phyloP scores from a whole-genome alignment of 2,113 vertebrate species.

The Martes martes region DNA sequence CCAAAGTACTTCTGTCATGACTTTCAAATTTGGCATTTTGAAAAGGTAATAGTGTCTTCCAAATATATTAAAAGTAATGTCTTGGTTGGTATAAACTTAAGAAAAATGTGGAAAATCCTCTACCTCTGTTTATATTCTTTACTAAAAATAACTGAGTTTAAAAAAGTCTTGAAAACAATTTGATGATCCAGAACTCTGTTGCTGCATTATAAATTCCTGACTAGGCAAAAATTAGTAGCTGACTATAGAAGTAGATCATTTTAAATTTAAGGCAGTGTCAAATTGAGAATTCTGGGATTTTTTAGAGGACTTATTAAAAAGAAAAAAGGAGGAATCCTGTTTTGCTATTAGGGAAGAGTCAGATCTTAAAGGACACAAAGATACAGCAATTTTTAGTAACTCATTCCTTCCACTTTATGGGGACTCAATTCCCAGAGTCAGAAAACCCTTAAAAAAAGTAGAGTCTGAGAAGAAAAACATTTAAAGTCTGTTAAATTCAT shows the following conservation, averaged over 20 bases:
- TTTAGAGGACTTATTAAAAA: background rate
- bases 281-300: background rate
- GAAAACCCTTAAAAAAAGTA: constrained; percentile 6
- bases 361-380: constrained; percentile 34
- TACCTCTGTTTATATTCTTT: background rate
- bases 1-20: background rate
- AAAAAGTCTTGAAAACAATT: constrained; percentile 11
- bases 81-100: constrained; percentile 27
- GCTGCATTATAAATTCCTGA: background rate
- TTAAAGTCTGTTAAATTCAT: constrained; percentile 28
- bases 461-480: background rate
- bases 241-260: background rate
- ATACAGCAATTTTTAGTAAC: background rate
- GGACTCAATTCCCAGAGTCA: background rate
- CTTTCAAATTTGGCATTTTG: constrained; percentile 39
- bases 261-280: constrained; percentile 13
- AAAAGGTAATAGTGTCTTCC: background rate
- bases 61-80: constrained; percentile 14
- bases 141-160: background rate
- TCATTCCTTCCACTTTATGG: background rate
- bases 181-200: background rate
- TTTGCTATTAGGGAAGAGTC: background rate
- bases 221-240: constrained; percentile 13
- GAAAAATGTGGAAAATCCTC: background rate
- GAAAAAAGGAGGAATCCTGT: background rate